A percentile compares a stretch with the other conserved stretches of the same genome.
Evolutionary conservation across 1,140 invertebrate genomes (phyloP).

Genomic region (Melanaphis sacchari): DNA sequence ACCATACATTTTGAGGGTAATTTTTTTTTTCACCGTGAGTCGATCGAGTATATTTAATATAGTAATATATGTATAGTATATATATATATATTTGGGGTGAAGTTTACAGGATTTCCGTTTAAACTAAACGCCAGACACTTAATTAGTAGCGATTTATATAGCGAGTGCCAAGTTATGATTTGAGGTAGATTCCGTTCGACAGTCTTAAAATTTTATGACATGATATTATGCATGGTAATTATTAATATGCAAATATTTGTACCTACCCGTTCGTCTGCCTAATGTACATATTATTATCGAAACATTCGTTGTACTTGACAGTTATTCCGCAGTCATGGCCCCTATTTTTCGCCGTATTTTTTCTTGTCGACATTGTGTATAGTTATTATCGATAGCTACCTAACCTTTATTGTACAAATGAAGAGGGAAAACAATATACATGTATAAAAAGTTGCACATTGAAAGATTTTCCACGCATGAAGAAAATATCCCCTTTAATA

Average conservation of each 20-base stretch:
- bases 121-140: not conserved
- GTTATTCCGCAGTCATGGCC: not conserved
- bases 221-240: not conserved
- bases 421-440: not conserved
- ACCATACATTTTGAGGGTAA: too few relatives aligned
- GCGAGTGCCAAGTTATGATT: not conserved
- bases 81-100: too few relatives aligned
- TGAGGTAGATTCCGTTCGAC: not conserved
- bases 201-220: too few relatives aligned
- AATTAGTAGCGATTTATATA: not conserved
- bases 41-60: not conserved
- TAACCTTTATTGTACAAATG: not conserved
- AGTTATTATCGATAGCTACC: not conserved
- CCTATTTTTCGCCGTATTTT: not conserved
- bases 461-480: not conserved
- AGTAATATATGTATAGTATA: not conserved
- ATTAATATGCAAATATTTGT: not conserved
- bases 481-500: not conserved
- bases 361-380: not conserved
- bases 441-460: not conserved
- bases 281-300: too few relatives aligned
- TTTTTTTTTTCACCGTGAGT: not conserved
- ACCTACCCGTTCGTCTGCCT: not conserved
- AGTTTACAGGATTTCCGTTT: not conserved
- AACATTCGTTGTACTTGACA: not conserved